Evolutionary conservation across 2,113 vertebrate species (phyloP), one percentile per base, ranked within the genome.

Genomic region (Oncorhynchus mykiss): DNA sequence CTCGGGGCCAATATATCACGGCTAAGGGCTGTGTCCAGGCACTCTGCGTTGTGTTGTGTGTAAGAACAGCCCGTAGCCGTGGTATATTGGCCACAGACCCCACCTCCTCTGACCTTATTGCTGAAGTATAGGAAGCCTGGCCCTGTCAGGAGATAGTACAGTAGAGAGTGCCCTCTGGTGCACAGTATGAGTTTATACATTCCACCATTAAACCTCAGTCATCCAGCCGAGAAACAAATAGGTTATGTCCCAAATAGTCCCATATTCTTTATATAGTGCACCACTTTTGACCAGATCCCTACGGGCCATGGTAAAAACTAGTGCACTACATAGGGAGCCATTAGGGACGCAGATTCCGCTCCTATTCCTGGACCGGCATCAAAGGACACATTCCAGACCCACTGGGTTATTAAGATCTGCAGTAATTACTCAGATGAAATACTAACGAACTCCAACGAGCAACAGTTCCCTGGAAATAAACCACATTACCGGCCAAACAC

Each of bases 91-190:
- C 39, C 39, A 9, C 8, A 39, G 7, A 39, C 2, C 39, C 9
- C 39, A 39, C 7, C 39, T 9, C 39, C 8, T 9, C 39, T 7
- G 8, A 9, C 7, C 39, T 39, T 39, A 39, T 9, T 9, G 39
- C 39, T 39, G 8, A 34, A 34, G 51, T 14, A 16, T 54, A 18
- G 51, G 51, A 54, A 18, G 51, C 51, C 8, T 45, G 39, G 39
- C 9, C 39, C 8, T 16, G 16, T 14, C 49, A 4, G 16, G 3
- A 5, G 13, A 83, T 76, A n/a, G 18, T 60, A 24, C 67, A 45
- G 68, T 48, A 48, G 12, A 70, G 74, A 86, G 75, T 27, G 87
- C 84, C 93, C 92, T 92, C 93, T 92, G 86, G 91, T 93, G 93
- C 88, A 48, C 1, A 65, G 1, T 72, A 72, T 0, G 1, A 24